Evolutionary conservation across 2,888 invertebrate genomes (phyloP), one percentile per base, ranked within the genome.

Genomic region (Mamestra brassicae): DNA sequence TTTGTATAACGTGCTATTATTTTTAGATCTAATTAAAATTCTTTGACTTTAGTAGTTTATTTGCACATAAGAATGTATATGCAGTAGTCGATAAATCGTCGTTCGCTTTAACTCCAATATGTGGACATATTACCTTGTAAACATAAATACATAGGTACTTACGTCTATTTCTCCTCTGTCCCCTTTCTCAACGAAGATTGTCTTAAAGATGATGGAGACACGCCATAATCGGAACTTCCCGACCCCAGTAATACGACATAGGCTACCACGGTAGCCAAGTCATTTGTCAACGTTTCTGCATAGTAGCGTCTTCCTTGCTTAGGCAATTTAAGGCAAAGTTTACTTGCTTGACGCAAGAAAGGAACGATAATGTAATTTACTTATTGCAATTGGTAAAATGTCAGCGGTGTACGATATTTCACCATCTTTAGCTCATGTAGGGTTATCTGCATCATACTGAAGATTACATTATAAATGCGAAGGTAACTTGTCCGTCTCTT

Each of bases 1-100:
- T 85, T 69, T 71, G 60, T 58, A 5, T 42, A 60, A 36, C 60
- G n/a, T 60, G 55, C 34, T 62, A 76, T 77, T 85, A 85, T 85
- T 66, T 69, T 77, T 69, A 57, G 65, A 82, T 54, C 58, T 47
- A 85, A 85, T 81, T 81, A 81, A 70, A 65, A 74, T 80, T 80
- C 67, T 85, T 70, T 47, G 38, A 34, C 57, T 65, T 6, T n/a
- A 47, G 52, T 45, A 58, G 36, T 58, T 2, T 60, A 45, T 26
- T 13, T 13, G 10, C 3, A 42, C 65, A 17, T 17, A 17, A 6
- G 52, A 17, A 17, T 47, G 11, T 47, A 47, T 47, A 47, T 47
- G 38, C 38, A 38, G 5, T 38, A 4, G 5, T 38, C 1, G 38
- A 3, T 38, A 5, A 38, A 3, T 38, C 45, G 42, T 6, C 42